These are phyloP conservation scores for Sitobion miscanthi DNA, from an alignment of 1,140 invertebrate genomes.

Conservation along the genomic window DNA sequence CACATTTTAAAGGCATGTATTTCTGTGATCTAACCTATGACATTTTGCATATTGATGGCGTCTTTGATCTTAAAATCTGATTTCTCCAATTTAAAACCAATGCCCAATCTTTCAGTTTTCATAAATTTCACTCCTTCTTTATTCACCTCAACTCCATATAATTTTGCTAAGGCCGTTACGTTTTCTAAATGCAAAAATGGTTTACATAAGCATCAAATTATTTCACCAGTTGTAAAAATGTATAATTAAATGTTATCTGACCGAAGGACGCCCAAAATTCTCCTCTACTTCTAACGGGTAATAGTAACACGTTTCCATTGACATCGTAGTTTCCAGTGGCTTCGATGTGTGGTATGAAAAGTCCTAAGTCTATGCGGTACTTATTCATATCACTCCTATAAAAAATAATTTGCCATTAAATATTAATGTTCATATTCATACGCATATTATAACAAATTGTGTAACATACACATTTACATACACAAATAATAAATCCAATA, in stretches of 20 bases:
- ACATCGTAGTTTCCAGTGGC: slow-evolving; percentile 77
- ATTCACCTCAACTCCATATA: slow-evolving; percentile 72
- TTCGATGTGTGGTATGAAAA: slow-evolving; percentile 71
- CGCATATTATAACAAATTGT: not conserved
- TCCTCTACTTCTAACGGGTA: slow-evolving; percentile 76
- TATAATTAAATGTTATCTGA: slow-evolving; percentile 63
- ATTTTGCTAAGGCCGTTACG: slow-evolving; percentile 72
- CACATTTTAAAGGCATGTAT: not conserved
- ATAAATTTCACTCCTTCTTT: slow-evolving; percentile 70
- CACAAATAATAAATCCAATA: not conserved
- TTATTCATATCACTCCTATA: slow-evolving; percentile 71
- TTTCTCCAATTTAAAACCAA: slow-evolving; percentile 75
- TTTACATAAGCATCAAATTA: not conserved
- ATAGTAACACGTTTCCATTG: slow-evolving; percentile 75
- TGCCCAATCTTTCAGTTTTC: slow-evolving; percentile 70
- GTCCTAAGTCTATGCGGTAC: slow-evolving; percentile 70
- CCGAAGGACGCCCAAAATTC: slow-evolving; percentile 80
- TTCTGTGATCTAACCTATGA: slow-evolving; percentile 68
- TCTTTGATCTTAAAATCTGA: slow-evolving; percentile 75
- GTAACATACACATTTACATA: not conserved
- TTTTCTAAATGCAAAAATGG: slow-evolving; percentile 67
- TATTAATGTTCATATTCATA: not conserved
- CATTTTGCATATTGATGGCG: slow-evolving; percentile 74
- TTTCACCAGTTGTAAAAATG: not conserved
- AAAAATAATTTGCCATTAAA: not conserved